phyloP scores from a whole-genome alignment of 2,888 invertebrate species.

The Thymelicus lineola region DNA sequence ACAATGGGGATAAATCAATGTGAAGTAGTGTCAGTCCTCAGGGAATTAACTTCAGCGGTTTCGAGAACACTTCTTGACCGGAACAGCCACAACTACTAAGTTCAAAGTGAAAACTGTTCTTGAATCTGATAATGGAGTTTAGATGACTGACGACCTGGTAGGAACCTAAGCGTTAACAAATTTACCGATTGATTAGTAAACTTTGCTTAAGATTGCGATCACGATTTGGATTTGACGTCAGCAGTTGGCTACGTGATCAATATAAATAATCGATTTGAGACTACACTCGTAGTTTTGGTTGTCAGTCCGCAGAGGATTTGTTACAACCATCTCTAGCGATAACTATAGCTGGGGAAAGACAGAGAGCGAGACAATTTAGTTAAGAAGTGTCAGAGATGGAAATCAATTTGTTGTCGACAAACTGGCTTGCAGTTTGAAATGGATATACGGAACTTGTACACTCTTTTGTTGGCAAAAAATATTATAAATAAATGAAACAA shows the following conservation, averaged over 20 bases:
- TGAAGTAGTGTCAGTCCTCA: slow-evolving; percentile 31
- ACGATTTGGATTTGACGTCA: slow-evolving; percentile 12
- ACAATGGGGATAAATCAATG: slow-evolving; percentile 37
- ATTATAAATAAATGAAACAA: too few relatives aligned
- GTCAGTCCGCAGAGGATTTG: neutral
- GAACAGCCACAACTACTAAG: slow-evolving; percentile 33
- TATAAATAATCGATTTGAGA: slow-evolving; percentile 7
- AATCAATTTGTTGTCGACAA: too few relatives aligned
- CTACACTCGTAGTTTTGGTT: neutral
- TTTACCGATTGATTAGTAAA: slow-evolving; percentile 15
- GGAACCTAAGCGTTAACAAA: slow-evolving; percentile 21
- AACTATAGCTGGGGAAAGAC: too few relatives aligned
- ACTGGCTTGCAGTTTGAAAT: too few relatives aligned
- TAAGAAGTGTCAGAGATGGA: too few relatives aligned
- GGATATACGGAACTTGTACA: too few relatives aligned
- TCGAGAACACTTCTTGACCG: slow-evolving; percentile 38
- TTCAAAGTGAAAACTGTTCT: slow-evolving; percentile 42
- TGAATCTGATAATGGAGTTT: slow-evolving; percentile 40
- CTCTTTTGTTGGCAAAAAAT: too few relatives aligned
- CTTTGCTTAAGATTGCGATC: slow-evolving; percentile 26
- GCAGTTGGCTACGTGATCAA: slow-evolving; percentile 20
- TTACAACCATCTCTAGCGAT: neutral
- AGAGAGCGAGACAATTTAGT: too few relatives aligned
- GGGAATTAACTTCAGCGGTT: slow-evolving; percentile 37
- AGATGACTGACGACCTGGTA: slow-evolving; percentile 10